Evolutionary conservation across 1,140 invertebrate genomes (phyloP).

Genomic region (Contarinia nasturtii): DNA sequence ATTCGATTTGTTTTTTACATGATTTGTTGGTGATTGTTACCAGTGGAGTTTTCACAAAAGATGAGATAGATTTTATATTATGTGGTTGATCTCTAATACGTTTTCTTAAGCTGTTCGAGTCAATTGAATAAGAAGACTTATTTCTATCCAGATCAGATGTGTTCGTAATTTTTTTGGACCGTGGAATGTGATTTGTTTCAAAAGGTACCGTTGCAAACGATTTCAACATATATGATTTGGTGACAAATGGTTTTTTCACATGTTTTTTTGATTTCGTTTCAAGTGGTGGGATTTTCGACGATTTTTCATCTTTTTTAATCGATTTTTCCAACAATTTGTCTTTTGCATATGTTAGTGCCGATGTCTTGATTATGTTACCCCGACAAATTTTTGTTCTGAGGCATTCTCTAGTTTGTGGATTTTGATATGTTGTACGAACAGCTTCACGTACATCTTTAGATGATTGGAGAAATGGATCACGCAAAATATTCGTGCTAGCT

Average conservation of each 20-base stretch:
- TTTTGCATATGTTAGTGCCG: not conserved
- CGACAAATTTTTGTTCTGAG: not conserved
- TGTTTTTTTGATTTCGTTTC: constrained; percentile 1
- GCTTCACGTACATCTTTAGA: constrained; percentile 36
- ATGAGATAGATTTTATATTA: constrained; percentile 2
- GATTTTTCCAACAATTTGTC: constrained; percentile 9
- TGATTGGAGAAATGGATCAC: constrained; percentile 31
- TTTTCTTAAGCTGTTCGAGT: constrained; percentile 10
- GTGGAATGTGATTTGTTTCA: not conserved
- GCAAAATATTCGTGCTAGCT: constrained; percentile 20
- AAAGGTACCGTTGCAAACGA: not conserved
- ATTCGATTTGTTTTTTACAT: constrained; percentile 6
- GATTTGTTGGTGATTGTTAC: no score
- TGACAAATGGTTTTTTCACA: not conserved
- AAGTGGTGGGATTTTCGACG: constrained; percentile 24
- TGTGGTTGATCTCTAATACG: constrained; percentile 5
- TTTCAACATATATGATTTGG: not conserved
- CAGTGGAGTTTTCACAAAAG: no score
- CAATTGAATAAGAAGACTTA: constrained; percentile 22
- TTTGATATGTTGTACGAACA: constrained; percentile 23
- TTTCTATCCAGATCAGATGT: constrained; percentile 14
- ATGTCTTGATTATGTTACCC: not conserved
- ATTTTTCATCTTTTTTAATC: constrained; percentile 24
- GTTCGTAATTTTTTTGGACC: constrained; percentile 5
- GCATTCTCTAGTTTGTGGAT: constrained; percentile 3